phyloP scores from a whole-genome alignment of 2,797 vertebrate genomes.

The Neosilurus mollespiculum region DNA sequence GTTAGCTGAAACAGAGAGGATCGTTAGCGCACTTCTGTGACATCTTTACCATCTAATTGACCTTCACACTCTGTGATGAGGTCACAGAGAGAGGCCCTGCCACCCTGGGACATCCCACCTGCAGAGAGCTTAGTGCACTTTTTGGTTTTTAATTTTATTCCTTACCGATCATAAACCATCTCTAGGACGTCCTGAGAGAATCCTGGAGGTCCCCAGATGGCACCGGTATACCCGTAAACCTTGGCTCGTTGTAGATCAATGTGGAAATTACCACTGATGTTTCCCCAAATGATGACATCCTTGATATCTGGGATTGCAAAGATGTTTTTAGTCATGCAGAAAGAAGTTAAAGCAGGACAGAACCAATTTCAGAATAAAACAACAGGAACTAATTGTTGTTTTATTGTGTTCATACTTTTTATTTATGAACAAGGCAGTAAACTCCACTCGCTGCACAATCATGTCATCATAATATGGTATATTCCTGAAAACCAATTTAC shows the following conservation, averaged over 20 bases:
- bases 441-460: not conserved
- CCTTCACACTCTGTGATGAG: no score
- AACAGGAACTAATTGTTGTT: not conserved
- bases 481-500: not conserved
- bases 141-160: not conserved
- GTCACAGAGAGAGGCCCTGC: no score
- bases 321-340: not conserved
- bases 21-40: no score
- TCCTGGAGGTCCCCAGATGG: conserved; percentile 78
- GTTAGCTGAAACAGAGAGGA: no score
- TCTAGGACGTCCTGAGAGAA: conserved; percentile 72
- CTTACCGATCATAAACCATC: conserved; percentile 82
- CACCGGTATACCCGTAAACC: conserved; percentile 76
- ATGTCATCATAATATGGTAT: not conserved
- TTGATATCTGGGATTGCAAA: conserved; percentile 72
- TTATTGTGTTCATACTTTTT: not conserved
- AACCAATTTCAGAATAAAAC: not conserved
- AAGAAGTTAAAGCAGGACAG: not conserved
- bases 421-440: not conserved
- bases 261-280: conserved; percentile 79
- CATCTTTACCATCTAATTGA: no score
- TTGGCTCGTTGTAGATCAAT: conserved; percentile 84
- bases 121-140: no score
- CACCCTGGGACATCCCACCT: no score
- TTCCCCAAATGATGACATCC: conserved; percentile 88